Evolutionary conservation across 2,113 vertebrate species (phyloP).

Genomic region (Psilopsiagon aymara): DNA sequence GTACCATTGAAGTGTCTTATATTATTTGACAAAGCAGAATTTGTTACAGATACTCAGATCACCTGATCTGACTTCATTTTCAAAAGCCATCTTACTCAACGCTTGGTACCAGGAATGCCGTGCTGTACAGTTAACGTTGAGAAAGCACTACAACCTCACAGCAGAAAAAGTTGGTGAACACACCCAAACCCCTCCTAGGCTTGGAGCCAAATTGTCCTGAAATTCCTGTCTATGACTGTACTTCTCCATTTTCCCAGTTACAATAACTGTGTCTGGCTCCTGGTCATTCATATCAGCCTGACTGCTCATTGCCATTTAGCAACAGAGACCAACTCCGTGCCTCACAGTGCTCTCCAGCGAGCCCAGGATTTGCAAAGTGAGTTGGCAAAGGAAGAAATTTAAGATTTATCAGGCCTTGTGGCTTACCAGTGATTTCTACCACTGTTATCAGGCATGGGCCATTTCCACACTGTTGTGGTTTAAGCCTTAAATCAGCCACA

Average conservation of each 20-base stretch:
- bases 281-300: background rate
- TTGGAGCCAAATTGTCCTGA: background rate
- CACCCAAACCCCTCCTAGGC: background rate
- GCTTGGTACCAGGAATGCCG: rapidly evolving
- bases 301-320: background rate
- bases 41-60: background rate
- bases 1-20: background rate
- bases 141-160: background rate
- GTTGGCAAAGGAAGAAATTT: background rate
- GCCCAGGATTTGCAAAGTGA: background rate
- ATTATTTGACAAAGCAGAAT: background rate
- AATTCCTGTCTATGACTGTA: background rate
- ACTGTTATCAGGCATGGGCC: background rate
- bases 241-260: background rate
- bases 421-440: background rate
- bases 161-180: background rate
- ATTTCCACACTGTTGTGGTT: background rate
- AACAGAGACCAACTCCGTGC: background rate
- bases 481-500: no score
- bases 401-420: background rate
- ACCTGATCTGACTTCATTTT: background rate
- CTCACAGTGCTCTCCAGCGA: background rate
- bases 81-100: background rate
- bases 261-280: background rate
- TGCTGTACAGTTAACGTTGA: background rate